phyloP scores from a whole-genome alignment of 2,888 invertebrate genomes.

The Tipula helvola region DNA sequence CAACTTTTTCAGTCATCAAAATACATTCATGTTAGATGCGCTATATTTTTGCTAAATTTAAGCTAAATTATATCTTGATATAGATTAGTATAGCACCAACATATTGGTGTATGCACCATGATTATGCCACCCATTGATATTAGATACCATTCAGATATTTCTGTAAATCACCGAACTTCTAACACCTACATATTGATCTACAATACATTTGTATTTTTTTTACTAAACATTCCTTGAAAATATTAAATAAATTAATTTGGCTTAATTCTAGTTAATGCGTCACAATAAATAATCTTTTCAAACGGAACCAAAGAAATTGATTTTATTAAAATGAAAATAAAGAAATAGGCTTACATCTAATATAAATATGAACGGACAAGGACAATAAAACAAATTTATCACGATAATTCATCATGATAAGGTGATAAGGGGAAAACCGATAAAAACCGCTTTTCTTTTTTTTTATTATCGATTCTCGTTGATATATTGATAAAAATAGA shows the following conservation, averaged over 20 bases:
- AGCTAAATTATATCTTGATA: no score
- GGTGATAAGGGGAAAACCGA: background rate
- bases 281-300: background rate
- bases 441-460: background rate
- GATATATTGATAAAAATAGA: background rate
- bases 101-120: no score
- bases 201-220: no score
- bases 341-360: background rate
- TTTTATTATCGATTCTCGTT: background rate
- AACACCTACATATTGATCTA: no score
- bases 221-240: background rate
- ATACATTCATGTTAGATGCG: no score
- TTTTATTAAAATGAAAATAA: background rate
- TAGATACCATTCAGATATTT: no score
- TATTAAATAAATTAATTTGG: background rate
- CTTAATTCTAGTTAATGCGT: background rate
- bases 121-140: no score
- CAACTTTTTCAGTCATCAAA: no score
- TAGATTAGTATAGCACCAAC: no score
- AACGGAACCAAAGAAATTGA: background rate
- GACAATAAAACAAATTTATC: background rate
- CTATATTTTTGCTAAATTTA: no score
- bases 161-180: no score
- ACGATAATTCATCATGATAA: background rate
- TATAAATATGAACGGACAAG: background rate